Evolutionary conservation across 2,113 vertebrate species (phyloP).

Genomic region (Microcebus jonahi): DNA sequence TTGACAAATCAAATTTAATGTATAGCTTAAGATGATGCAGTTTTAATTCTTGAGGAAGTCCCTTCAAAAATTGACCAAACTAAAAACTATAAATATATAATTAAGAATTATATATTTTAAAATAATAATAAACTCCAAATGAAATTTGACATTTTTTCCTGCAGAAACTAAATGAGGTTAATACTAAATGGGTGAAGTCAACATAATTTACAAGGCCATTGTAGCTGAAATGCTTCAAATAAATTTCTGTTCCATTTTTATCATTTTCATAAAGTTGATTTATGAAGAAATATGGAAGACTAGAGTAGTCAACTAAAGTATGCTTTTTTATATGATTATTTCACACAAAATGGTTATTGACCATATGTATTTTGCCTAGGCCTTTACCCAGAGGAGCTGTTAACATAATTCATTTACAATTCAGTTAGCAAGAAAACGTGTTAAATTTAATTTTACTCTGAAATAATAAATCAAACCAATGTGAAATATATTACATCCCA

Average conservation of each 20-base stretch:
- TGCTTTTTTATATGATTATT: conserved; percentile 42
- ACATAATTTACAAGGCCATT: conserved; percentile 47
- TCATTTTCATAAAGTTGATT: conserved; percentile 62
- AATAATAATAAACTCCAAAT: conserved; percentile 38
- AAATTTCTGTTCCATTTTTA: conserved; percentile 32
- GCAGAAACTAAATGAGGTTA: neutral
- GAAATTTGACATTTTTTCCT: conserved; percentile 13
- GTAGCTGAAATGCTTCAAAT: conserved; percentile 47
- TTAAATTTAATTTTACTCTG: conserved; percentile 62
- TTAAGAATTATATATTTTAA: conserved; percentile 23
- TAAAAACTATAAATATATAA: neutral
- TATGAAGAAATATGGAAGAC: conserved; percentile 64
- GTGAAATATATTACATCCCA: conserved; percentile 57
- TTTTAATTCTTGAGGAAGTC: neutral
- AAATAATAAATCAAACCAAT: conserved; percentile 71
- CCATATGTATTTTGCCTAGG: conserved; percentile 10
- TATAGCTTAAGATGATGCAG: neutral
- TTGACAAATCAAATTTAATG: neutral
- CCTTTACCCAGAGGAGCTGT: conserved; percentile 36
- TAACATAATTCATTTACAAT: conserved; percentile 60
- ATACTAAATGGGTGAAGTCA: neutral
- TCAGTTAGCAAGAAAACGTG: conserved; percentile 62
- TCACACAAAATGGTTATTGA: conserved; percentile 57
- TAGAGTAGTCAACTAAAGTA: conserved; percentile 12
- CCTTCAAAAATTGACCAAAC: neutral